Evolutionary conservation across 2,113 vertebrate genomes (phyloP), one percentile per base, ranked within the genome.

Genomic region (Notothenia coriiceps): DNA sequence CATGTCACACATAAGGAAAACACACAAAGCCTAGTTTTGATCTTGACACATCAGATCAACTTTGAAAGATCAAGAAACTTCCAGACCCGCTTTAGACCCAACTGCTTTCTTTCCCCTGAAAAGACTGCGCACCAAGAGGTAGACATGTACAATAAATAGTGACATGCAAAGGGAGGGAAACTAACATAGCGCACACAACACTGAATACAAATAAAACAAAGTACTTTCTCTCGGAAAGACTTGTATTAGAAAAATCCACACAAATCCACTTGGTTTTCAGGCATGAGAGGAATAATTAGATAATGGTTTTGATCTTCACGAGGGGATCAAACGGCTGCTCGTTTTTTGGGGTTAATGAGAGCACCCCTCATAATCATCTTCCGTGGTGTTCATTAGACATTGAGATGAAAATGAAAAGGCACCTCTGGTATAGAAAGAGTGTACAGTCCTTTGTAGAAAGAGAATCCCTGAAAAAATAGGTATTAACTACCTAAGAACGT

Each of bases 1-100:
- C 71, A 82, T 86, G 83, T 84, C 83, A 63, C 79, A 77, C 72
- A 62, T 70, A 68, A 62, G 2, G 4, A 68, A 79, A 64, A 78
- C 50, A 56, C 77, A 70, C 69, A 84, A 57, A 83, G 71, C 13
- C 76, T 59, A 10, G 20, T 70, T 82, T 82, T 80, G 46, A 82
- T 71, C 78, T 73, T 15, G 63, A 59, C 51, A 57, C 59, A 74
- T 69, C 61, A 52, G 59, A 84, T 22, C 4, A 4, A 40, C 57
- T 67, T 75, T 40, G 77, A 67, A 40, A 61, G 71, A 51, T 76
- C 22, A 40, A 70, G 43, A 82, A 46, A 66, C 66, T 73, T 25
- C 47, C 72, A 73, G 83, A 59, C 35, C 55, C 13, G 44, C 35
- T 14, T 40, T 33, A 12, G 57, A 63, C n/a, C 20, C 8, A 10